These are phyloP conservation scores for Ypsolopha sequella DNA, from an alignment of 2,888 invertebrate genomes.

Conservation along the genomic window DNA sequence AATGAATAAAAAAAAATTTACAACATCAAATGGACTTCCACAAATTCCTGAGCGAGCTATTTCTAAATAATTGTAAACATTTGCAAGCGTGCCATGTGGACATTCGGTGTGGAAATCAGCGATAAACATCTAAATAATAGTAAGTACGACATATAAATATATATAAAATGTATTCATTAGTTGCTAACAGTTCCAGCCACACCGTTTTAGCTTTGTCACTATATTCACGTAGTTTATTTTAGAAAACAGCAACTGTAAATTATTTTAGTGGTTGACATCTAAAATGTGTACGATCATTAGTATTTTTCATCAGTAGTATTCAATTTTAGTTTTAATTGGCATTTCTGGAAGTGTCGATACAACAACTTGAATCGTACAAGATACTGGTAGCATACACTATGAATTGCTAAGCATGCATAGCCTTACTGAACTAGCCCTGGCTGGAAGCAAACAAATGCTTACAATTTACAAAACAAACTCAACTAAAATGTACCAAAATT, in stretches of 20 bases:
- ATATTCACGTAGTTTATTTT: background rate
- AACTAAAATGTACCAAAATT: constrained; percentile 15
- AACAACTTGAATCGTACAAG: background rate
- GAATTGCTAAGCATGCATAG: constrained; percentile 71
- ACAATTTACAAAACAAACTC: constrained; percentile 64
- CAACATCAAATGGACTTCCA: constrained; percentile 49
- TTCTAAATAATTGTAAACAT: constrained; percentile 60
- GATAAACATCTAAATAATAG: constrained; percentile 17
- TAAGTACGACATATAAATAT: constrained; percentile 57
- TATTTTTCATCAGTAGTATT: too few relatives aligned
- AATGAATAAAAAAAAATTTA: background rate
- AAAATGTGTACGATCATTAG: too few relatives aligned
- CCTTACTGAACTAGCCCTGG: constrained; percentile 41
- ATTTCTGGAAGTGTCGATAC: background rate
- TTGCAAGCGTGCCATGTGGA: constrained; percentile 67
- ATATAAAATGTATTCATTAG: background rate
- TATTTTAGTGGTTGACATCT: too few relatives aligned
- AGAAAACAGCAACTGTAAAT: too few relatives aligned
- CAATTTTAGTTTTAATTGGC: background rate
- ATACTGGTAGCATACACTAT: constrained; percentile 55
- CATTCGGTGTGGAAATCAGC: constrained; percentile 41
- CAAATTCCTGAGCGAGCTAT: constrained; percentile 33
- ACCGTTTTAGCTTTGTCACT: background rate
- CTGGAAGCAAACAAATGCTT: constrained; percentile 70
- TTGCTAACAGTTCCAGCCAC: background rate